A percentile compares a stretch with the other conserved stretches of the same genome.
These are phyloP conservation scores for Rhagoletis zephyria DNA, from an alignment of 1,140 invertebrate genomes.

Conservation along the genomic window DNA sequence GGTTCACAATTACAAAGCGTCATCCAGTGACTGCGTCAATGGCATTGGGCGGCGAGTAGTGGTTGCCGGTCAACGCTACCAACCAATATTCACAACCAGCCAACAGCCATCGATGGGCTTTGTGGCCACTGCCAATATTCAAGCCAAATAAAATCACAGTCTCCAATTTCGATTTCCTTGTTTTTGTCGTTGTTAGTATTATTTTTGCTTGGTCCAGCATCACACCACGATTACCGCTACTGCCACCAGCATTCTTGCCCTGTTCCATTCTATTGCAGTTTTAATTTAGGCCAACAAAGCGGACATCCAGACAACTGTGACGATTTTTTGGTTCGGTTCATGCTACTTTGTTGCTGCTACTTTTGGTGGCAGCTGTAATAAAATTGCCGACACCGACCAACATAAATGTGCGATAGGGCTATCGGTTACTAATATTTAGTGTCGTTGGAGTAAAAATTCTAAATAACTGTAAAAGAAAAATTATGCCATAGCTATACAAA, in stretches of 20 bases:
- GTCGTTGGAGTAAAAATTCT: not conserved
- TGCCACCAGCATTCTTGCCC: not conserved
- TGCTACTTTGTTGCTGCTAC: not conserved
- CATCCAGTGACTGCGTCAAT: not conserved
- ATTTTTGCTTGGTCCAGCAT: not conserved
- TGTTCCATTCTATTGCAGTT: slow-evolving; percentile 48
- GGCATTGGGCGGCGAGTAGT: not conserved
- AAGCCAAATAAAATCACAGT: slow-evolving; percentile 44
- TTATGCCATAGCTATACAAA: not conserved
- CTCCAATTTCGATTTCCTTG: slow-evolving; percentile 39
- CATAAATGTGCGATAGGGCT: not conserved
- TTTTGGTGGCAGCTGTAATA: slow-evolving; percentile 3
- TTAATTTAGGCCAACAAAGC: slow-evolving; percentile 56
- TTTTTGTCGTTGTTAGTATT: slow-evolving; percentile 13
- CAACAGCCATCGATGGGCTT: not conserved
- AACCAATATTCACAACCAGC: slow-evolving; percentile 9
- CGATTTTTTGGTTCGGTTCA: not conserved
- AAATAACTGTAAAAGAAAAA: not conserved
- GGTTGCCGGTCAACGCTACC: not conserved
- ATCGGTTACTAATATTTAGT: not conserved
- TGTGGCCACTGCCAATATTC: slow-evolving; percentile 24
- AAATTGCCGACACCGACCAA: not conserved
- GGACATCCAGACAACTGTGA: slow-evolving; percentile 52
- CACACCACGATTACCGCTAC: not conserved
- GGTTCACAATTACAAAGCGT: slow-evolving; percentile 10